A percentile compares a stretch with the other conserved stretches of the same genome.
These are phyloP conservation scores for Bicyclus anynana DNA, from an alignment of 1,140 invertebrate species.

Conservation along the genomic window DNA sequence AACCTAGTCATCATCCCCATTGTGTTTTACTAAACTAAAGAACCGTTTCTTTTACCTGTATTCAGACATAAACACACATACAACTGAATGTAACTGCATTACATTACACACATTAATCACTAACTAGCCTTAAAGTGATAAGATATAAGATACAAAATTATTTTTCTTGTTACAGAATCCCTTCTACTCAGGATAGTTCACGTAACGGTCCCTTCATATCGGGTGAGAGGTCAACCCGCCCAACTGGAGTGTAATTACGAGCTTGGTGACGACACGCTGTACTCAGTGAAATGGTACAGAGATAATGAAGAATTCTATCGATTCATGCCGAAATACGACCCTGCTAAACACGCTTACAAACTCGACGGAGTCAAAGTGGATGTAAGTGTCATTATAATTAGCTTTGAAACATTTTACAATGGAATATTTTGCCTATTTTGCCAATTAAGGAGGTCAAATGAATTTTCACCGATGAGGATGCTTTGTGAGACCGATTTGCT, in stretches of 20 bases:
- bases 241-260: conserved; percentile 87
- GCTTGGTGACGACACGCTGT: conserved; percentile 82
- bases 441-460: conserved; percentile 9
- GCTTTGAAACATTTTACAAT: conserved; percentile 16
- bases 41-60: no score
- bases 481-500: conserved; percentile 4
- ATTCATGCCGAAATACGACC: conserved; percentile 82
- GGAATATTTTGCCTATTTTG: conserved; percentile 11
- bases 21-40: no score
- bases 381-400: conserved; percentile 85
- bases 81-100: no score
- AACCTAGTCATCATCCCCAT: no score
- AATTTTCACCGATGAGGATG: conserved; percentile 5
- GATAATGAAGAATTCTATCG: conserved; percentile 93
- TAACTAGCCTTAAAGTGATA: conserved; percentile 77
- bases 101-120: no score
- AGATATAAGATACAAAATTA: no score
- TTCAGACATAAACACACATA: no score
- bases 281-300: conserved; percentile 93
- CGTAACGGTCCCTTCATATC: conserved; percentile 84
- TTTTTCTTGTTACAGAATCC: conserved; percentile 71
- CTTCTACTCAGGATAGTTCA: conserved; percentile 80
- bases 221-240: conserved; percentile 82
- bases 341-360: conserved; percentile 81
- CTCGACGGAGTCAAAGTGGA: conserved; percentile 87